Base-by-base conservation (phyloP, 2,113 vertebrate genomes). In the Anoplopoma fimbria region DNA sequence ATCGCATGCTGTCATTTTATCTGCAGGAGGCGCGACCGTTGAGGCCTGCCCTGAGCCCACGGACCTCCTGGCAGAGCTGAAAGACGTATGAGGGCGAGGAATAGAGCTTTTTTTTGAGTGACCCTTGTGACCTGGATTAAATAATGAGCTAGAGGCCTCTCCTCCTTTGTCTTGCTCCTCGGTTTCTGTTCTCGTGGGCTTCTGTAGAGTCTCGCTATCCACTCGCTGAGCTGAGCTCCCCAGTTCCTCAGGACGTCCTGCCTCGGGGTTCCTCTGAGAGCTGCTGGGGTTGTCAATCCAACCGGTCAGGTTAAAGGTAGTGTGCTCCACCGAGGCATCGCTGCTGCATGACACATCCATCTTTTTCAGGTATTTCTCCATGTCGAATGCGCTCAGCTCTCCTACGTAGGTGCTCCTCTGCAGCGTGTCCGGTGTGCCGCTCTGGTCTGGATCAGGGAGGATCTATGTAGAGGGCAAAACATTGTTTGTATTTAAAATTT, bases 311-410 rank as follows among this genome's bases (percentile, higher is more conserved):
- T 96, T 89, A 70, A 95, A 91, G 63, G 90, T 95, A 5, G 81
- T 93, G 13, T 93, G 91, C 34, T 86, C 92, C 29, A 78, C 68
- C 33, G 94, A 95, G 21, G 79, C 27, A 80, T 96, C 91, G 87
- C 94, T 93, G 93, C 93, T 90, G 58, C 40, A 85, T n/a, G 86
- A 90, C 3, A 94, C 38, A 1, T 97, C 95, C 1, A 93, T 93
- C 91, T 91, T 95, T 88, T 93, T 96, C 53, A 98, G 94, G 75
- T 99, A 99, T 91, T 97, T 98, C 85, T 98, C 97, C 79, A 99
- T 94, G 92, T 99, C 96, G 81, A 97, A 95, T 25, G 55, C 76
- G 74, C 91, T 93, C 15, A 85, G 62, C 23, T 96, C 94, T 72
- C 83, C 93, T 8, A 83, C 79, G 40, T 81, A 80, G 45, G 19